Evolutionary conservation across 35 echinoderm and acorn worm genomes (phyloP), one percentile per base, ranked within the genome.

Genomic region (Apostichopus californicus): DNA sequence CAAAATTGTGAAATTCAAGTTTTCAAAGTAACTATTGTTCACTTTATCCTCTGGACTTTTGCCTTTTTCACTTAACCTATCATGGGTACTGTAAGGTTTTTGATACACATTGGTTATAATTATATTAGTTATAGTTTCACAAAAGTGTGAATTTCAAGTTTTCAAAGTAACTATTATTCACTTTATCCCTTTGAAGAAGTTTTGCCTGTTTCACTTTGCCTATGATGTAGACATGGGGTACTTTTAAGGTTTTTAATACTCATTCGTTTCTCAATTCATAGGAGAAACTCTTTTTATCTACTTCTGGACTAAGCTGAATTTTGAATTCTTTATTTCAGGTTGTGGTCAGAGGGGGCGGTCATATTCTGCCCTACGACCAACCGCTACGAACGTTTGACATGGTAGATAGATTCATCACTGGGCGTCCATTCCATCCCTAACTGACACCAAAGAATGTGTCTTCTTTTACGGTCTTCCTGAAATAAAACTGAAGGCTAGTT

Each of bases 281-380:
- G 34, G 34, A 46, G 34, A 46, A 46, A 46, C 34, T 46, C 34
- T 46, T 46, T 46, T 3, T 46, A 34, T 46, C 34, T 46, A 3
- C 34, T 46, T 46, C 2, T 46, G 34, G 34, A 46, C 34, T 46
- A 46, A 46, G 34, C 34, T 54, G 5, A 28, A 60, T 59, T 60
- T 8, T 77, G 26, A 87, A 5, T 77, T 78, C 46, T 86, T 11
- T 52, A 20, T 78, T 61, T 21, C 92, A 98, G 96, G 96, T 98
- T 2, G 66, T 95, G 4, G 96, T 98, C 5, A 66, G 94, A 78
- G 94, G 92, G 25, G 96, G 79, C 25, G 96, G 96, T 8, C 96
- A 98, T 57, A 91, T 98, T 21, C 71, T 95, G 53, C 96, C 96
- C 8, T 78, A 93, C 72, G 96, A 98, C 86, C 96, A 98, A 94